Evolutionary conservation across 2,113 vertebrate genomes (phyloP).

Genomic region (Tachuris rubrigastra): DNA sequence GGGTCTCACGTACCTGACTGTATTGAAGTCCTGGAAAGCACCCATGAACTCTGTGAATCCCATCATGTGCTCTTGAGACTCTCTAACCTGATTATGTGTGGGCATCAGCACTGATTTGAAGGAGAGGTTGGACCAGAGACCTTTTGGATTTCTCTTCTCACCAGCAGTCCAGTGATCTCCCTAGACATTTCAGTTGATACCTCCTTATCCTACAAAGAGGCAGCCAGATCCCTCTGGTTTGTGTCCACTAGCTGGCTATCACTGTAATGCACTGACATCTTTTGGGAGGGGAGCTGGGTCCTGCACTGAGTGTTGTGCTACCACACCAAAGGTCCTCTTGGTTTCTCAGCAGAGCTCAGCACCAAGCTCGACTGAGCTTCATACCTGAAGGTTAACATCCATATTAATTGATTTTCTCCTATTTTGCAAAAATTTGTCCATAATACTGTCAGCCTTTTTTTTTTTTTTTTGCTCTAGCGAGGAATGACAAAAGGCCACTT

Average conservation of each 20-base stretch:
- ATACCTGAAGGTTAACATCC: neutral
- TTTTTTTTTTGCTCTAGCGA: neutral
- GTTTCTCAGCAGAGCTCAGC: neutral
- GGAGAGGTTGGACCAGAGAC: neutral
- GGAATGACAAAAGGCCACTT: neutral
- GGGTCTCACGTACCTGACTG: neutral
- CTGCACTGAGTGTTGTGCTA: neutral
- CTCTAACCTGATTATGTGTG: rapidly evolving
- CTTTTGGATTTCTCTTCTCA: neutral
- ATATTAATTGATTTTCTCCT: neutral
- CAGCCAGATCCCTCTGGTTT: neutral
- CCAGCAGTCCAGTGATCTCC: neutral
- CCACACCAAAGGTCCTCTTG: neutral
- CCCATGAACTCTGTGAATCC: neutral
- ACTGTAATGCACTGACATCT: rapidly evolving
- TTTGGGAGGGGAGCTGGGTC: too few species aligned
- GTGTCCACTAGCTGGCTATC: neutral
- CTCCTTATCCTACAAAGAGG: neutral
- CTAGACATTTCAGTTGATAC: neutral
- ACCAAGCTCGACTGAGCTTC: neutral
- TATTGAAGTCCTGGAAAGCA: neutral
- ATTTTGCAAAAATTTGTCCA: neutral
- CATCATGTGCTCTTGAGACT: neutral
- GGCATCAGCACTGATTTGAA: neutral
- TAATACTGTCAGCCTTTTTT: neutral